Evolutionary conservation across 1,140 invertebrate genomes (phyloP), one percentile per base, ranked within the genome.

Genomic region (Triops longicaudatus): DNA sequence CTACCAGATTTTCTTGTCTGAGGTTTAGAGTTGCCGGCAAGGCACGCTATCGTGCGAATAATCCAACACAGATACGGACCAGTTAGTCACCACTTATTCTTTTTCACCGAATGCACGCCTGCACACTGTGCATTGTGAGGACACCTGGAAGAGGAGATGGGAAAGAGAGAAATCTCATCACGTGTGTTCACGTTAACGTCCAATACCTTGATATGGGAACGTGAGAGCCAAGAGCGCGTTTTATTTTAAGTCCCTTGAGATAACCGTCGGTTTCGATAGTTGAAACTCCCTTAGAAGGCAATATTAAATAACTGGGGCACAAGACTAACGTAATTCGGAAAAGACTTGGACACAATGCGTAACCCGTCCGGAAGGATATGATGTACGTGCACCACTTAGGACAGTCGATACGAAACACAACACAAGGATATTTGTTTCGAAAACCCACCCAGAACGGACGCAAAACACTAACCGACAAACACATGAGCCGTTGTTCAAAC

Each of bases 1-100:
- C 22, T 63, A 22, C 0, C 50, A 63, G n/a, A 22, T 63, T 63
- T 63, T 63, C 7, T 6, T 14, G 17, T n/a, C n/a, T 5, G 50
- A 22, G 14, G 14, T 10, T 14, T 22, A 17, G 9, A 12, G n/a
- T 63, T 63, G 3, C 50, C 50, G 50, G n/a, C 50, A 63, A 63
- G 50, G n/a, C 50, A 63, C 50, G 22, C 50, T 63, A 63, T 63
- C 50, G 50, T 63, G 50, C 50, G 50, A 63, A 63, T 63, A 63
- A 22, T 63, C 22, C n/a, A 63, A 17, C 22, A 17, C 50, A 22
- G 50, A 63, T 63, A 22, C 50, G 6, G 22, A 17, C 50, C 11
- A 63, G 10, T 63, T 63, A 63, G 50, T 63, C 50, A 63, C 50
- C 50, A 63, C 50, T 63, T 63, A n/a, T 63, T 22, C 50, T n/a